phyloP scores from a whole-genome alignment of 2,888 invertebrate species.

The Eupithecia exiguata region DNA sequence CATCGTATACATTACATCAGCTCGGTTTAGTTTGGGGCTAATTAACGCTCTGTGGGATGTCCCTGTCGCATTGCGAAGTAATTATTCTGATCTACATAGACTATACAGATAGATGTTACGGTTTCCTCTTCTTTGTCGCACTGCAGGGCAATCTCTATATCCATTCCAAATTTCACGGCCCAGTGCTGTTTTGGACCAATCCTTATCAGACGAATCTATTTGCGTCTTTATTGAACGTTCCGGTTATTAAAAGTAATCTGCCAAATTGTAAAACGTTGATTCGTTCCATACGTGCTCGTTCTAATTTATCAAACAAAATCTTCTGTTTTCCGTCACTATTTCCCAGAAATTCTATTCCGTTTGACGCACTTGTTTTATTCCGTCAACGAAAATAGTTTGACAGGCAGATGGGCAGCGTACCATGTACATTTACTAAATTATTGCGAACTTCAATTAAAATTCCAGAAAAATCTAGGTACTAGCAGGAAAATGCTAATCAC shows the following conservation, averaged over 20 bases:
- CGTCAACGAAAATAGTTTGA: slow-evolving; percentile 30
- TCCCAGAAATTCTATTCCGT: slow-evolving; percentile 17
- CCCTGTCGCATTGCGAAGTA: background rate
- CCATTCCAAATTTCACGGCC: background rate
- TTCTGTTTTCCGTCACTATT: slow-evolving; percentile 15
- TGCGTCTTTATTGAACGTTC: background rate
- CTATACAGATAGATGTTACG: background rate
- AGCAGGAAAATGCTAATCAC: background rate
- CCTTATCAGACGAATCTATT: background rate
- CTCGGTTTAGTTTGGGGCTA: background rate
- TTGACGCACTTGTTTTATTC: slow-evolving; percentile 28
- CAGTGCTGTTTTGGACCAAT: background rate
- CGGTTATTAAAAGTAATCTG: background rate
- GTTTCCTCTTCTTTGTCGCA: background rate
- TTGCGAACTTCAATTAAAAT: slow-evolving; percentile 19
- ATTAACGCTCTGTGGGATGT: too few relatives aligned
- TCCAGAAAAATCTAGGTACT: slow-evolving; percentile 17
- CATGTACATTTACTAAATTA: slow-evolving; percentile 18
- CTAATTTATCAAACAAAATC: slow-evolving; percentile 20
- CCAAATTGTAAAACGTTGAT: slow-evolving; percentile 12
- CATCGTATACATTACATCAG: too few relatives aligned
- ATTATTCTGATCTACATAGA: background rate
- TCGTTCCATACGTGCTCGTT: slow-evolving; percentile 3
- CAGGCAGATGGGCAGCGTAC: slow-evolving; percentile 20
- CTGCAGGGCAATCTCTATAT: background rate